phyloP scores from a whole-genome alignment of 2,113 vertebrate genomes.

The Apeltes quadracus region DNA sequence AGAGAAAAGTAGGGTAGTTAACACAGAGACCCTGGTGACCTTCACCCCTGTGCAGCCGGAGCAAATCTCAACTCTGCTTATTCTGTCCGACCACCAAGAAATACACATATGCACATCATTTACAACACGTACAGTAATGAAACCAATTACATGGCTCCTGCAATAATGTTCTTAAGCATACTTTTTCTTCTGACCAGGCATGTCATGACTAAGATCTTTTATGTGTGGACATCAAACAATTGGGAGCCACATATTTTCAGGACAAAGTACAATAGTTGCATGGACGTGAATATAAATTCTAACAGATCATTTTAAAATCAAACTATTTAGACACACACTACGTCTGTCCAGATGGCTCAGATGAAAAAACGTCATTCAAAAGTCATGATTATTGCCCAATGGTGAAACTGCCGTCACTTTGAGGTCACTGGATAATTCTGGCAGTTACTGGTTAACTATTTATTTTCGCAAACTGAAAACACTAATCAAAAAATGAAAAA shows the following conservation, averaged over 20 bases:
- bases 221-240: slow-evolving; percentile 30
- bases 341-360: slow-evolving; percentile 3
- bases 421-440: slow-evolving; percentile 53
- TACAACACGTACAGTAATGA: slow-evolving; percentile 60
- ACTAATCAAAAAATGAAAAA: neutral
- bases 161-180: slow-evolving; percentile 50
- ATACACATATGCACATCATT: slow-evolving; percentile 48
- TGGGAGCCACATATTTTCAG: slow-evolving; percentile 34
- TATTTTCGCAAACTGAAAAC: slow-evolving; percentile 33
- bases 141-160: slow-evolving; percentile 24
- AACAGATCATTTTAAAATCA: slow-evolving; percentile 29
- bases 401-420: slow-evolving; percentile 23
- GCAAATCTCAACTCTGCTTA: slow-evolving; percentile 12
- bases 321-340: slow-evolving; percentile 23
- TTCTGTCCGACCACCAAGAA: slow-evolving; percentile 23
- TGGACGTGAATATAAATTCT: slow-evolving; percentile 62
- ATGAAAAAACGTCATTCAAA: slow-evolving; percentile 46
- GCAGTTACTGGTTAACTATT: slow-evolving; percentile 20
- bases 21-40: slow-evolving; percentile 10
- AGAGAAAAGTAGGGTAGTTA: slow-evolving; percentile 19
- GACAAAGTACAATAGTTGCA: slow-evolving; percentile 57
- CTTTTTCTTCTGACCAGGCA: slow-evolving; percentile 36
- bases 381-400: slow-evolving; percentile 58
- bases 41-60: neutral
- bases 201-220: slow-evolving; percentile 48